A percentile compares a stretch with the other conserved stretches of the same genome.
Conservation (phyloP, 2,797 vertebrate species). For the Crax fasciolata region DNA sequence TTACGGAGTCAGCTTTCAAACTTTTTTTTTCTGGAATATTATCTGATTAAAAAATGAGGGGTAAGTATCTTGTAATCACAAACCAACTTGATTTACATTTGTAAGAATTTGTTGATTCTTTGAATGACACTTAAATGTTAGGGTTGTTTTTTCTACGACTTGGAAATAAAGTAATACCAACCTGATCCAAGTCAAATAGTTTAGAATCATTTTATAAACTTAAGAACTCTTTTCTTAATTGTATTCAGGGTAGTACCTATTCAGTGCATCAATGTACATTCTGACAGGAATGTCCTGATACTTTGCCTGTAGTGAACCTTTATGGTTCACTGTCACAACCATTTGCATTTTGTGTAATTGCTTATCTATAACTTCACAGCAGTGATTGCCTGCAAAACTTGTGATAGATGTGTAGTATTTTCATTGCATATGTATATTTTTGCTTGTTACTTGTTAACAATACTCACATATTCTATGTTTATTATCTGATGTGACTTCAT, state of each 20-base stretch:
- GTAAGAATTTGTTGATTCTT: conserved; percentile 77
- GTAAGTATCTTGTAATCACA: conserved; percentile 86
- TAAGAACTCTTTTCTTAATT: conserved; percentile 81
- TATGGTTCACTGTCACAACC: conserved; percentile 83
- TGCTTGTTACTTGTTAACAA: conserved; percentile 99
- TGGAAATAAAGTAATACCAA: conserved; percentile 81
- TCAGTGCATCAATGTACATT: conserved; percentile 84
- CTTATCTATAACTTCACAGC: conserved; percentile 91
- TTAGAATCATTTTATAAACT: conserved; percentile 77
- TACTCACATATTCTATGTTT: conserved; percentile 99
- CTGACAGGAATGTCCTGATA: conserved; percentile 84
- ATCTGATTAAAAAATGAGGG: conserved; percentile 74
- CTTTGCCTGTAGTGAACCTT: conserved; percentile 84
- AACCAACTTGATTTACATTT: conserved; percentile 80
- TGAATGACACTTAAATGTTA: conserved; percentile 81
- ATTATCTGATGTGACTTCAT: conserved; percentile 99
- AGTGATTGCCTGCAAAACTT: conserved; percentile 90
- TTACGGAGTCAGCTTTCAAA: conserved; percentile 75
- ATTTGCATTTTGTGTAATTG: conserved; percentile 85
- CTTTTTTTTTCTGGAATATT: conserved; percentile 74
- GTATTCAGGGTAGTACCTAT: conserved; percentile 83
- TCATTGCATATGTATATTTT: conserved; percentile 98
- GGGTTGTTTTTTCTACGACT: conserved; percentile 80
- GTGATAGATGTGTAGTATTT: conserved; percentile 93
- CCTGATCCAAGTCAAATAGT: conserved; percentile 77